Conservation (phyloP, 2,797 vertebrate species). For the Siniperca undulata region DNA sequence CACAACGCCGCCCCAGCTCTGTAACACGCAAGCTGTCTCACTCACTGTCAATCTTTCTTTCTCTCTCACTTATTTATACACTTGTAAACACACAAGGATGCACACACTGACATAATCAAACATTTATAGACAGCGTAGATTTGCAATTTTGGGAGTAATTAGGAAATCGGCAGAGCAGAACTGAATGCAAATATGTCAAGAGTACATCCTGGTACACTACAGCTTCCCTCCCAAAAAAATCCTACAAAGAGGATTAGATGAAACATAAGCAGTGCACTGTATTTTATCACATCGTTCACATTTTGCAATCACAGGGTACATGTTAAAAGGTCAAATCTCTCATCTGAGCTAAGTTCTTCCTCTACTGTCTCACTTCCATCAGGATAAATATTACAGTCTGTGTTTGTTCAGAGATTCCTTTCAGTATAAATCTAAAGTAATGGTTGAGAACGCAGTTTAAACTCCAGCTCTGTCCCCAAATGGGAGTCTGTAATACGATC, state of each 20-base stretch:
- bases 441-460: slow-evolving; percentile 62
- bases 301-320: slow-evolving; percentile 56
- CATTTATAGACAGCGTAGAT: background rate
- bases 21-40: background rate
- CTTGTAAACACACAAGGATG: background rate
- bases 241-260: slow-evolving; percentile 10
- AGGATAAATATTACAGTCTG: slow-evolving; percentile 48
- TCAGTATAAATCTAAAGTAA: slow-evolving; percentile 65
- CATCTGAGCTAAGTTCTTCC: slow-evolving; percentile 55
- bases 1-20: background rate
- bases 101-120: background rate
- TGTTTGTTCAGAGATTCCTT: slow-evolving; percentile 59
- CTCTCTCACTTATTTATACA: background rate
- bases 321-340: slow-evolving; percentile 53
- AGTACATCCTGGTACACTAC: too few relatives aligned
- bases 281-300: slow-evolving; percentile 29
- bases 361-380: slow-evolving; percentile 38
- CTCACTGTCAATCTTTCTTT: background rate
- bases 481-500: slow-evolving; percentile 67
- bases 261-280: slow-evolving; percentile 18
- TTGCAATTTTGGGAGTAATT: background rate
- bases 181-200: background rate
- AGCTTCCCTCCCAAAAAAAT: background rate
- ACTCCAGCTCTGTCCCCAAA: slow-evolving; percentile 66
- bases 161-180: background rate